Base-by-base conservation (phyloP, 2,797 vertebrate species). In the Nannoperca obscura region DNA sequence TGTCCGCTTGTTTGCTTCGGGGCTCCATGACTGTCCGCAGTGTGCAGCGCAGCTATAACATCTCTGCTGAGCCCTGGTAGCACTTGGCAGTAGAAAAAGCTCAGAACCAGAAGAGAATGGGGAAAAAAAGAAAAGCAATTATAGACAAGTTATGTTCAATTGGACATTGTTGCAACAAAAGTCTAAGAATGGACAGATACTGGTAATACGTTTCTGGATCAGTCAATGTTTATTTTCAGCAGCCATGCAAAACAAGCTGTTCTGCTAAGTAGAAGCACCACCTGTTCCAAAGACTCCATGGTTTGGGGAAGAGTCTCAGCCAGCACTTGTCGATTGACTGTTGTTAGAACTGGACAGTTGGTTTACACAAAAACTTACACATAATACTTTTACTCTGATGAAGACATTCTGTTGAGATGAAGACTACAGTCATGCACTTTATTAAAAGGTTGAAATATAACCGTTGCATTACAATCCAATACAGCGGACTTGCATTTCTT, bases 1-100 rank as follows among this genome's bases (percentile, higher is more conserved):
- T 94, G 92, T 93, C 92, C 84, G 86, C 93, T 71, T 60, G 91
- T 95, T 93, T 93, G 96, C 96, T 95, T 88, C 53, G 85, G 94
- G 96, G 96, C 95, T 81, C 91, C 91, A 89, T 89, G 92, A 95
- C 82, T 85, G 89, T 89, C 88, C 73, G 20, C 71, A 47, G 70
- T 74, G 86, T 71, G 82, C 72, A 77, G 77, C 71, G 32, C 63
- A 74, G 90, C 88, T 78, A 61, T 76, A 89, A 88, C 90, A 88
- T 88, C 85, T 87, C 85, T 81, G 78, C 87, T 81, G 54, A 71
- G 68, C 54, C 34, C 67, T 20, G 72, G 61, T 76, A 85, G 69
- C 63, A 59, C 50, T 46, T 44, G 60, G 67, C 59, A 46, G 71
- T 24, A 74, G 57, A 63, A 82, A 78, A 80, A 73, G 58, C 64